Evolutionary conservation across 1,140 invertebrate genomes (phyloP).

Genomic region (Drosophila obscura): DNA sequence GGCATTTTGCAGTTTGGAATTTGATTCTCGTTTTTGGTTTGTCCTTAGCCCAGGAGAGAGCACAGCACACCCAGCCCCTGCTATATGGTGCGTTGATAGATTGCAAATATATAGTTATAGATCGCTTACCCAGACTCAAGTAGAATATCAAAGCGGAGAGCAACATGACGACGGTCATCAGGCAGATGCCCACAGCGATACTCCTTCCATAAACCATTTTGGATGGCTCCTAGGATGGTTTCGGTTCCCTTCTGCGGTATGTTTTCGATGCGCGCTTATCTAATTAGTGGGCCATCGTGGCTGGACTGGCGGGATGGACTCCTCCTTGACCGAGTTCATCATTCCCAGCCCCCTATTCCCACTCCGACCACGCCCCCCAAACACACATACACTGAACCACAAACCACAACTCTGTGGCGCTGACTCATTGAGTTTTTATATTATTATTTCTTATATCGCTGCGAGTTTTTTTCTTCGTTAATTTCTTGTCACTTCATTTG

Average conservation of each 20-base stretch:
- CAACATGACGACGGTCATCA: slow-evolving; percentile 63
- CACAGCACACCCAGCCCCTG: no score
- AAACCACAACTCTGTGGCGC: slow-evolving; percentile 20
- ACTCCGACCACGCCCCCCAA: slow-evolving; percentile 44
- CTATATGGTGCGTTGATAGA: neutral
- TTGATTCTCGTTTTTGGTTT: slow-evolving; percentile 39
- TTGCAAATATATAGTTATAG: slow-evolving; percentile 5
- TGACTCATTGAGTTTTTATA: slow-evolving; percentile 47
- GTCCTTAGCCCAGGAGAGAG: no score
- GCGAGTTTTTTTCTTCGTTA: slow-evolving; percentile 24
- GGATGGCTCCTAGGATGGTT: slow-evolving; percentile 18
- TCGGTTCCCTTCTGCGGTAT: slow-evolving; percentile 10
- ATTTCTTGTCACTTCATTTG: slow-evolving; percentile 69
- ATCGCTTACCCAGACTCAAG: slow-evolving; percentile 72
- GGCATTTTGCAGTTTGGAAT: slow-evolving; percentile 39
- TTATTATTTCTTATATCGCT: slow-evolving; percentile 51
- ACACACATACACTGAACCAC: slow-evolving; percentile 7
- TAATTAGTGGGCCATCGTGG: slow-evolving; percentile 66
- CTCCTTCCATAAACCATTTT: slow-evolving; percentile 78
- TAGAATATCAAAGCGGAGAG: slow-evolving; percentile 72
- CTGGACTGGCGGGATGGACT: slow-evolving; percentile 16
- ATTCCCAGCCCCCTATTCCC: slow-evolving; percentile 43
- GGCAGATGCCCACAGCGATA: slow-evolving; percentile 69
- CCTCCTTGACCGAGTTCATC: slow-evolving; percentile 62
- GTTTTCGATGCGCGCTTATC: slow-evolving; percentile 48